phyloP scores from a whole-genome alignment of 2,797 vertebrate genomes.

The Hippoglossus hippoglossus region DNA sequence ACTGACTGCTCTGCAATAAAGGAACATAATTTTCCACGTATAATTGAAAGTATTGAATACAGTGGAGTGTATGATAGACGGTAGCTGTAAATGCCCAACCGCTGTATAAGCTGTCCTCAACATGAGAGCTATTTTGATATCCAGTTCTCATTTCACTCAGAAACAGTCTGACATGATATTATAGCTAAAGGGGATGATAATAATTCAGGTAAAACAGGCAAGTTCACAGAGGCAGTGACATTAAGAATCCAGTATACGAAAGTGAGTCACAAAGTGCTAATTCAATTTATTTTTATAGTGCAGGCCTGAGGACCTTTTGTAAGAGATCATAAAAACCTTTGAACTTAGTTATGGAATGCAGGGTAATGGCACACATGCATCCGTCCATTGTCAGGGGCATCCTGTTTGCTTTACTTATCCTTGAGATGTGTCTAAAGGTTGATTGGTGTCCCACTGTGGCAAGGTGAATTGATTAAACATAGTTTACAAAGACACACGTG shows the following conservation, averaged over 20 bases:
- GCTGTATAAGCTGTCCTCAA: constrained; percentile 21
- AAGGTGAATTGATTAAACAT: no score
- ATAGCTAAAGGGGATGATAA: constrained; percentile 4
- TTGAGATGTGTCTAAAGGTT: no score
- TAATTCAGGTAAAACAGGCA: constrained; percentile 21
- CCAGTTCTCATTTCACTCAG: neutral
- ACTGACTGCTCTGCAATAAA: constrained; percentile 1
- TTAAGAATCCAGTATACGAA: constrained; percentile 2
- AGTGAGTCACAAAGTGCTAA: neutral
- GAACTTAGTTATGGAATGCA: neutral
- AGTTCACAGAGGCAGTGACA: constrained; percentile 3
- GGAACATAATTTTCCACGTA: neutral
- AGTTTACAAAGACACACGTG: no score
- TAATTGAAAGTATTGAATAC: constrained; percentile 1
- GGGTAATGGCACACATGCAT: neutral
- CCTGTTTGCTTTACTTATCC: no score
- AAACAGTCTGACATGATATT: constrained; percentile 12
- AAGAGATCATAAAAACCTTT: neutral
- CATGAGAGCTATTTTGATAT: constrained; percentile 17
- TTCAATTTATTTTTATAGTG: constrained; percentile 7
- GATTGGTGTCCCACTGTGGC: no score
- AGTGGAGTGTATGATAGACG: neutral
- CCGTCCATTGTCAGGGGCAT: no score
- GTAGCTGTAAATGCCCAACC: neutral
- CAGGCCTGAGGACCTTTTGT: constrained; percentile 3